Base-by-base conservation (phyloP, 1,140 invertebrate genomes). In the Zaprionus tsacasi region DNA sequence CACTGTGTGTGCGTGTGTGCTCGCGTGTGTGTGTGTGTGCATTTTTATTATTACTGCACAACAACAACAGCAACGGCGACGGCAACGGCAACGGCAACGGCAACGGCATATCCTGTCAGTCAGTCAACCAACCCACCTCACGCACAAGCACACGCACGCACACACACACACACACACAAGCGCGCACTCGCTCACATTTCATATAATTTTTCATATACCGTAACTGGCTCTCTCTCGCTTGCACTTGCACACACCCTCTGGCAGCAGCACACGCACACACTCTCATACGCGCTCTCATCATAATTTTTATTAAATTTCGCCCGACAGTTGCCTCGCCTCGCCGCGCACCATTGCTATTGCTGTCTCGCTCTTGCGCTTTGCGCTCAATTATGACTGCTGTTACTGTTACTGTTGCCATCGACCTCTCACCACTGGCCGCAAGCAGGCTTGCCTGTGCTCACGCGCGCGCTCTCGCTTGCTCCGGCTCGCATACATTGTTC, bases 221-320 rank as follows among this genome's bases (percentile, higher is more conserved):
- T 71, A 25, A 40, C n/a, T 25, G 7, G 10, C n/a, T 13, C 72
- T 64, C 85, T 64, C 81, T 79, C 78, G 79, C 70, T 72, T 48
- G 63, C 36, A 63, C 63, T 27, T 76, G 75, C 70, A 50, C 54
- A 40, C 36, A 38, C 75, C 56, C 70, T 66, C 73, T 61, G 50
- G 43, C 60, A 52, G 11, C 54, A 21, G 5, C 38, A n/a, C 35
- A 43, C 48, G 35, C 63, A 58, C 70, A 48, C 57, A 58, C 45
- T 27, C 72, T 48, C 56, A 65, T 55, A 57, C 58, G 43, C 78
- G 56, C 87, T 87, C 80, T 91, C 80, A 89, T 89, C 85, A 91
- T 91, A 91, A 87, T 91, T 91, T 91, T 91, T 89, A 89, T 89
- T 89, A 90, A 90, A 90, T 80, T 78, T 78, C 67, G 54, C 67